These are phyloP conservation scores for Psylliodes chrysocephalus DNA, from an alignment of 2,888 invertebrate genomes.

Conservation along the genomic window DNA sequence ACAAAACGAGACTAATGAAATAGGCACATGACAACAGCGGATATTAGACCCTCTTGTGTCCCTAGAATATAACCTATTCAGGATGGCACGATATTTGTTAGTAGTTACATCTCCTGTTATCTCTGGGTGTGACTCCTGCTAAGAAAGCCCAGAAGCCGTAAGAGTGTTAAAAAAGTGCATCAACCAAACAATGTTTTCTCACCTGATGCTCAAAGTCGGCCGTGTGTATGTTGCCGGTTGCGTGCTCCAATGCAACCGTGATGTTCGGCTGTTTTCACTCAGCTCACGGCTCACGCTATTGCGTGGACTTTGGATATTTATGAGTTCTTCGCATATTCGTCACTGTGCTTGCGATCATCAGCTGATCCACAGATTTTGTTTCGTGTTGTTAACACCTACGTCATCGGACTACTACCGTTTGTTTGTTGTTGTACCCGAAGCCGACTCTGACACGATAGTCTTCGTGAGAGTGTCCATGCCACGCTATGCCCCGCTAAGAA, in stretches of 20 bases:
- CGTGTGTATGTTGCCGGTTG: constrained; percentile 33
- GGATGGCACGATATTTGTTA: too few relatives aligned
- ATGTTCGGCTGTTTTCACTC: constrained; percentile 43
- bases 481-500: neutral
- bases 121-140: too few relatives aligned
- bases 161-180: neutral
- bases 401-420: constrained; percentile 25
- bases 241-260: constrained; percentile 37
- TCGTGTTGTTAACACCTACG: constrained; percentile 35
- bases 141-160: too few relatives aligned
- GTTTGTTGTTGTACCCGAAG: constrained; percentile 1
- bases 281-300: constrained; percentile 56
- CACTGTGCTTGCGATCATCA: constrained; percentile 52
- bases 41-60: too few relatives aligned
- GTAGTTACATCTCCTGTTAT: too few relatives aligned
- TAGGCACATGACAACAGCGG: too few relatives aligned
- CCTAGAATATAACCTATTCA: too few relatives aligned
- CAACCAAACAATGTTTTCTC: constrained; percentile 5
- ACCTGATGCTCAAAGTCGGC: constrained; percentile 41
- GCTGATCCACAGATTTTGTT: constrained; percentile 51
- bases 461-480: constrained; percentile 3
- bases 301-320: constrained; percentile 61
- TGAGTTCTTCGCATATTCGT: constrained; percentile 57
- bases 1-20: too few relatives aligned
- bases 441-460: constrained; percentile 18